phyloP scores from a whole-genome alignment of 2,113 vertebrate species.

The Elanoides forficatus region DNA sequence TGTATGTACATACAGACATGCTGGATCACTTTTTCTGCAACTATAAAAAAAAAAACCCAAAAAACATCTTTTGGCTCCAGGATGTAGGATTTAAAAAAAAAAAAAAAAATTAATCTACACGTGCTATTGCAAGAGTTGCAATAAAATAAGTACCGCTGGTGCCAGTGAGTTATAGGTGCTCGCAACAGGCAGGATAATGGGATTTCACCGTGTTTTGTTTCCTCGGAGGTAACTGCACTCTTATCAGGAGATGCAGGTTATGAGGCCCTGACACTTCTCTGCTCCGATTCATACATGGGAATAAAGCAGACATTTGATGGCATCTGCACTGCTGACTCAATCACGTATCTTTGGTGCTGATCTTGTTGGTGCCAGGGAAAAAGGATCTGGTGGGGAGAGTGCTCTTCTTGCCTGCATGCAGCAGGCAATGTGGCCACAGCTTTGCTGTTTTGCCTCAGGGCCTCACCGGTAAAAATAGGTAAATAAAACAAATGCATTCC shows the following conservation, averaged over 20 bases:
- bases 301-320: slow-evolving; percentile 9
- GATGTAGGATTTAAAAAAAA: neutral
- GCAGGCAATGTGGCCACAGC: accelerated
- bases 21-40: neutral
- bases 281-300: slow-evolving; percentile 2
- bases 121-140: neutral
- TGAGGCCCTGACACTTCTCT: neutral
- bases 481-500: neutral
- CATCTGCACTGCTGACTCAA: slow-evolving; percentile 51
- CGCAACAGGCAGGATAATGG: neutral
- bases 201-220: neutral
- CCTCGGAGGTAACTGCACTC: neutral
- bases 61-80: neutral
- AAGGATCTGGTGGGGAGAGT: neutral
- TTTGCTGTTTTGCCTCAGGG: neutral
- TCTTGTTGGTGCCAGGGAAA: neutral
- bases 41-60: neutral
- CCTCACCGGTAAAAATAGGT: neutral
- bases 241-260: neutral
- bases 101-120: neutral
- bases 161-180: neutral
- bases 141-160: neutral
- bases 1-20: neutral
- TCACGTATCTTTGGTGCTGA: neutral
- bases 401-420: neutral